Evolutionary conservation across 1,140 invertebrate genomes (phyloP), one percentile per base, ranked within the genome.

Genomic region (Brachionus koreanus): DNA sequence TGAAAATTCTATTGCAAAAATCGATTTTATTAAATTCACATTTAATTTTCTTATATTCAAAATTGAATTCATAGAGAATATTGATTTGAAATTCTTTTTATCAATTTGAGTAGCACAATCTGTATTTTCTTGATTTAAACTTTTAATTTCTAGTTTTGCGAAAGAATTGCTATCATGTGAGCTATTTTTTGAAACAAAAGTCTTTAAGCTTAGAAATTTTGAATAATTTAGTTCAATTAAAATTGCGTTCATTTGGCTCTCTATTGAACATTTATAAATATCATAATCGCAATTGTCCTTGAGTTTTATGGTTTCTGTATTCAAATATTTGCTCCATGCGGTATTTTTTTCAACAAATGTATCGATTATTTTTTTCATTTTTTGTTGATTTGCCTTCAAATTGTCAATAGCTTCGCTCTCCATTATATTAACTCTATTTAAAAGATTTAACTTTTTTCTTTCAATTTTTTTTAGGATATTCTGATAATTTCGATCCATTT

Each of bases 51-150:
- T 46, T 13, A 74, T 46, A 16, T 74, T 35, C 3, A 74, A n/a
- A 74, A 74, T 74, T 29, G 69, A 74, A 46, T 74, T 25, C 69
- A 74, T 74, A 29, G 69, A 46, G 43, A 74, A 74, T 37, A 46
- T 23, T 74, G 69, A 46, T 67, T 67, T 5, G 13, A 35, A 67
- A 46, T 25, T 43, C 9, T 43, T 46, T 25, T 5, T 23, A 5
- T 74, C 43, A 13, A 10, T 74, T 23, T 37, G 42, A n/a, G 7
- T 35, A 10, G 19, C 12, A 42, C 0, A 46, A 9, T 23, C n/a
- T 12, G 1, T 29, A 16, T 7, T 69, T 39, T 39, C 13, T 39
- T 39, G n/a, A 16, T 16, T 69, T 10, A 33, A 33, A 13, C 6
- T 1, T 16, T 69, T 69, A 35, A 39, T 39, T 39, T 69, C 65